Evolutionary conservation across 2,113 vertebrate species (phyloP).

Genomic region (Shinisaurus crocodilurus): DNA sequence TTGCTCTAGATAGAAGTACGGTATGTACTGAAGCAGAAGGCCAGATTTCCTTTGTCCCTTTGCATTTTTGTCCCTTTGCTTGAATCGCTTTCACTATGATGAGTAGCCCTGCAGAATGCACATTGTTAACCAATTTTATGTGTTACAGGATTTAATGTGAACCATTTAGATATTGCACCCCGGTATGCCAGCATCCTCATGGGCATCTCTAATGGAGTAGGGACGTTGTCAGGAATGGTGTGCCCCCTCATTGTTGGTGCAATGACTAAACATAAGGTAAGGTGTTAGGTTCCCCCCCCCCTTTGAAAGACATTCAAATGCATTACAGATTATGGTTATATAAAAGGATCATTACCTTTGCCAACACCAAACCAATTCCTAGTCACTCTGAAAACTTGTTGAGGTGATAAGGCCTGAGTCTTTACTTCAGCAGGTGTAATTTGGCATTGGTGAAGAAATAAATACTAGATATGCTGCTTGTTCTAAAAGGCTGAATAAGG

Average conservation of each 20-base stretch:
- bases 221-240: constrained; percentile 96
- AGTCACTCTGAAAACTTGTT: not conserved
- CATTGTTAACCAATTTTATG: not conserved
- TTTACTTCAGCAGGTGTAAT: not conserved
- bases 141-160: constrained; percentile 94
- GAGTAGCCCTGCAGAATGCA: not conserved
- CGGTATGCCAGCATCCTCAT: constrained; percentile 98
- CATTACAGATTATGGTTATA: not conserved
- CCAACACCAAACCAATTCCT: not conserved
- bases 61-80: constrained; percentile 1
- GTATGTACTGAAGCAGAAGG: not conserved
- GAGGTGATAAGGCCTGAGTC: not conserved
- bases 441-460: constrained; percentile 5
- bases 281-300: not conserved
- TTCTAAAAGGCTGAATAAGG: not conserved
- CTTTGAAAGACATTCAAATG: constrained; percentile 12
- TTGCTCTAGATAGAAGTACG: too few relatives aligned
- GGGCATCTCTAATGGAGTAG: constrained; percentile 97
- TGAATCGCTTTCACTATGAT: not conserved
- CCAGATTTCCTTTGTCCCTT: too few relatives aligned
- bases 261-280: constrained; percentile 96
- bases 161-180: constrained; percentile 97
- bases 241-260: constrained; percentile 96
- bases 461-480: not conserved
- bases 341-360: not conserved